Conservation (phyloP, 2,113 vertebrate genomes). For the Urocolius indicus region DNA sequence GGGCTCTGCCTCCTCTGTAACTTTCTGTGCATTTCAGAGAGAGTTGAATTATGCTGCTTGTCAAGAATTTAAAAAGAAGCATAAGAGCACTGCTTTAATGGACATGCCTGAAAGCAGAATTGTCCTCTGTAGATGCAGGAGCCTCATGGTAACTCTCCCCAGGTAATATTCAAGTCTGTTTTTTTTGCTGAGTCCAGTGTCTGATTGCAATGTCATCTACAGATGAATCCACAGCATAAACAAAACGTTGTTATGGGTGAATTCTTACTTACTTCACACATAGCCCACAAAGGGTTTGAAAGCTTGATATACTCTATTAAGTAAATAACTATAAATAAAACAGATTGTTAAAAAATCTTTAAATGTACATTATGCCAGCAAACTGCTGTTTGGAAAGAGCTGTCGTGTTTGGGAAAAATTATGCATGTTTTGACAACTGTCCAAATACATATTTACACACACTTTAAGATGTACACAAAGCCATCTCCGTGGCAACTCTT, state of each 20-base stretch:
- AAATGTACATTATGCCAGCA: constrained; percentile 41
- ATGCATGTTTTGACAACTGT: constrained; percentile 68
- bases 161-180: not conserved
- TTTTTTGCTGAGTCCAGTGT: not conserved
- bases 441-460: constrained; percentile 73
- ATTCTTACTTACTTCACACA: constrained; percentile 49
- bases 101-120: not conserved
- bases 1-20: not conserved
- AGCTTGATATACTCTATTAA: constrained; percentile 42
- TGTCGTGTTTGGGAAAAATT: constrained; percentile 63
- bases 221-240: not conserved
- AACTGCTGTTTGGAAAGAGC: constrained; percentile 55
- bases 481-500: constrained; percentile 52
- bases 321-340: constrained; percentile 75
- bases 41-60: not conserved
- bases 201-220: not conserved
- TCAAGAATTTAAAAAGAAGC: not conserved
- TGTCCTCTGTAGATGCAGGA: not conserved
- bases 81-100: not conserved
- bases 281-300: constrained; percentile 7
- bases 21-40: not conserved
- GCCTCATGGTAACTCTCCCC: not conserved
- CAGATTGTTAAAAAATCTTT: constrained; percentile 58
- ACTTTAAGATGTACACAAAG: constrained; percentile 69
- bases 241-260: not conserved